Evolutionary conservation across 2,888 invertebrate genomes (phyloP).

Genomic region (Ischnura elegans): DNA sequence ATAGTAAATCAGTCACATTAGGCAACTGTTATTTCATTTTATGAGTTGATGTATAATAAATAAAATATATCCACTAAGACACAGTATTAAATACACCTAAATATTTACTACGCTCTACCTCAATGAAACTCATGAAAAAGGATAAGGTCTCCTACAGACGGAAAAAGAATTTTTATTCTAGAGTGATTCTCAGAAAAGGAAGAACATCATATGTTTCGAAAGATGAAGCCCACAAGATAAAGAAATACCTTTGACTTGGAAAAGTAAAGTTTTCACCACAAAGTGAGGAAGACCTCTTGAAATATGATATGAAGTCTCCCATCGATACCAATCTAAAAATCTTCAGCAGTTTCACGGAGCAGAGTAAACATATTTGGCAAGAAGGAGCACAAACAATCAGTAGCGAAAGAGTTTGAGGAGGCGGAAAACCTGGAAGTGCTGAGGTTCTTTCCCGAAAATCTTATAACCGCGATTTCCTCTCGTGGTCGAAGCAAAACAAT

Average conservation of each 20-base stretch:
- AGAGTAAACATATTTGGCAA: background rate
- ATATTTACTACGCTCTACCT: too few species aligned
- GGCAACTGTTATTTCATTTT: too few species aligned
- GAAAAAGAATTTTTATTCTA: background rate
- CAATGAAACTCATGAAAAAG: background rate
- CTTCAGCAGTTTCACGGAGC: background rate
- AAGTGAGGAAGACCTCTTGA: background rate
- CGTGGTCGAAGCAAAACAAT: conserved; percentile 34
- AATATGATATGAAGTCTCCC: background rate
- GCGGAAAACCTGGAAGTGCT: background rate
- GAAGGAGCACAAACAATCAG: background rate
- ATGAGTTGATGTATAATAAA: too few species aligned
- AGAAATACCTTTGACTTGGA: too few species aligned
- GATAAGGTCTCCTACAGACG: background rate
- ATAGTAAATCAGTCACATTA: too few species aligned
- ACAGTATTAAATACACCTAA: too few species aligned
- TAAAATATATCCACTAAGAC: too few species aligned
- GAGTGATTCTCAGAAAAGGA: background rate
- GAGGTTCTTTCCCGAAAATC: background rate
- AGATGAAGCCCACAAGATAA: too few species aligned
- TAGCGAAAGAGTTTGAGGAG: background rate
- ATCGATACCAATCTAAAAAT: background rate
- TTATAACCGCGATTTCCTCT: conserved; percentile 36
- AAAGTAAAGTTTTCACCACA: background rate
- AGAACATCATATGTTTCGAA: too few species aligned